Conservation (phyloP, 2,113 vertebrate species). For the Thalassoma bifasciatum region DNA sequence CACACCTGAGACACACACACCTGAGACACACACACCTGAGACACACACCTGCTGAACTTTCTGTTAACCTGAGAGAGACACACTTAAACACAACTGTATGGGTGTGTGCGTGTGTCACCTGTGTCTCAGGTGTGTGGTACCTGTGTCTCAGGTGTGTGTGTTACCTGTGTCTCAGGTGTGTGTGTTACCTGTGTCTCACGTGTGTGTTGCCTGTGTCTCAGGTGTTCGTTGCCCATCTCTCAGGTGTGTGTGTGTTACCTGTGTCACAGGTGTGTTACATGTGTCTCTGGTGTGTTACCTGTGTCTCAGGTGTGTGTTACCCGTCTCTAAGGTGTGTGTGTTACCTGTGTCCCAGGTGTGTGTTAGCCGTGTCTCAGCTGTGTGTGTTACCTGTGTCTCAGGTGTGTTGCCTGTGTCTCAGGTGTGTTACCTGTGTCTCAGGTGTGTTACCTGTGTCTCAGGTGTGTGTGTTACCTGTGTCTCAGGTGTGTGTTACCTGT, state of each 20-base stretch:
- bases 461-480: conserved; percentile 48
- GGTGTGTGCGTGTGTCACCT: too few relatives aligned
- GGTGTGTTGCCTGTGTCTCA: neutral
- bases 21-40: neutral
- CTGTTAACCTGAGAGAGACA: too few relatives aligned
- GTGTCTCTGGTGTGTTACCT: neutral
- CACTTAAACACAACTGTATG: neutral
- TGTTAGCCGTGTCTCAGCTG: too few relatives aligned
- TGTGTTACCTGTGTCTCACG: neutral
- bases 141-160: neutral
- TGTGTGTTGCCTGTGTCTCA: neutral
- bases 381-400: neutral
- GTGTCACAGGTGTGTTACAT: neutral
- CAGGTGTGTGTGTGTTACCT: neutral
- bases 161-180: neutral
- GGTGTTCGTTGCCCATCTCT: too few relatives aligned
- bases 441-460: neutral
- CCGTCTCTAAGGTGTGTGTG: conserved; percentile 24
- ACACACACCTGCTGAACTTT: neutral
- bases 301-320: conserved; percentile 35
- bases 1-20: too few relatives aligned
- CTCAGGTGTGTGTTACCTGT: conserved; percentile 67
- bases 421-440: neutral
- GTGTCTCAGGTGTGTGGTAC: too few relatives aligned
- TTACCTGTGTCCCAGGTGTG: neutral